A percentile compares a stretch with the other conserved stretches of the same genome.
Conservation (phyloP, 2,888 invertebrate genomes). For the Dolichopus griseipennis region DNA sequence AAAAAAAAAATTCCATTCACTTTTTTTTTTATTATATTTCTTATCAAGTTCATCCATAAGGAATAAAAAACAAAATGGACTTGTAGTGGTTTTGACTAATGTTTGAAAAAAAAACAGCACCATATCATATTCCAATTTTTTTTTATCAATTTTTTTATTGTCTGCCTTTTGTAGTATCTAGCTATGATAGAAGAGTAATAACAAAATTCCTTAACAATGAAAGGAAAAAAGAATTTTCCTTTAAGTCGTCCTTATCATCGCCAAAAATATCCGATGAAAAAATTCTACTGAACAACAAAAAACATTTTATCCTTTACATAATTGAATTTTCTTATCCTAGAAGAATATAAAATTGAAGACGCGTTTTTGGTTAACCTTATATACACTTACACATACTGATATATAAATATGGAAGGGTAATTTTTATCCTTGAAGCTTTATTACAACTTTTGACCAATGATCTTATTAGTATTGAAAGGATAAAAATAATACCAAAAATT, state of each 20-base stretch:
- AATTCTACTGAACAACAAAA: too few relatives aligned
- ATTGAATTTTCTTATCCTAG: too few relatives aligned
- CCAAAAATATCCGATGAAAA: too few relatives aligned
- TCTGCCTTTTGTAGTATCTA: not conserved
- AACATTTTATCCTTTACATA: too few relatives aligned
- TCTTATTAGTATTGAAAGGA: not conserved
- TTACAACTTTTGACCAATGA: not conserved
- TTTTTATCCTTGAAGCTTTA: not conserved
- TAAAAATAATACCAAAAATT: not conserved
- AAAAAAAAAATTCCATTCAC: not conserved
- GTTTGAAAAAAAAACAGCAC: not conserved
- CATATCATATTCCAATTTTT: not conserved
- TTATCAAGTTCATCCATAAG: not conserved
- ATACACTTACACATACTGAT: too few relatives aligned
- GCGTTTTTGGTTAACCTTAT: too few relatives aligned
- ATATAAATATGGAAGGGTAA: too few relatives aligned
- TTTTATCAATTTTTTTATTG: too few relatives aligned
- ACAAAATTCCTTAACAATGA: not conserved
- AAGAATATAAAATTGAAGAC: too few relatives aligned
- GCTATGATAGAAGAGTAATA: not conserved
- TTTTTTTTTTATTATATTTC: slow-evolving; percentile 1
- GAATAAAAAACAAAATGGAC: slow-evolving; percentile 1
- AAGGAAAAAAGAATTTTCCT: too few relatives aligned
- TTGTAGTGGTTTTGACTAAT: not conserved
- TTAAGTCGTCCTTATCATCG: too few relatives aligned